Evolutionary conservation across 2,113 vertebrate species (phyloP).

Genomic region (Emydocephalus ijimae): DNA sequence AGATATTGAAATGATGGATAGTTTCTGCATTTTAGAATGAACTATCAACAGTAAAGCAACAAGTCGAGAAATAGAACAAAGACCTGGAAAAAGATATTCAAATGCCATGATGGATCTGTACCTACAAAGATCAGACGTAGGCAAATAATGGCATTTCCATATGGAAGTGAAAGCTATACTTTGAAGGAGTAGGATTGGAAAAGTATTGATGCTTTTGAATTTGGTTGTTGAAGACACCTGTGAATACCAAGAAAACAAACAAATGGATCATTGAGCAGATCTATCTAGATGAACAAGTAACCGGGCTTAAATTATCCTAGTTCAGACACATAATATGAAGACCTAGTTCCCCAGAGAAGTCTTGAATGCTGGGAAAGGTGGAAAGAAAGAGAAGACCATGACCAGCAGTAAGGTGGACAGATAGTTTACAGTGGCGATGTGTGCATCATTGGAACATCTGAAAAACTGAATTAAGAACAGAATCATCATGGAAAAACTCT

Average conservation of each 20-base stretch:
- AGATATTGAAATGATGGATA: not conserved
- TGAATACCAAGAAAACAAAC: not conserved
- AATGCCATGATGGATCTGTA: not conserved
- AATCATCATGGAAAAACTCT: not conserved
- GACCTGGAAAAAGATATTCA: not conserved
- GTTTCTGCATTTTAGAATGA: not conserved
- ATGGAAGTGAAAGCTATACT: not conserved
- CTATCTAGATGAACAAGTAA: not conserved
- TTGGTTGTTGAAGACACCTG: not conserved
- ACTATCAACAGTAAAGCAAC: not conserved
- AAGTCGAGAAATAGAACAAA: not conserved
- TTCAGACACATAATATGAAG: not conserved
- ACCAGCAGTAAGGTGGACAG: not conserved
- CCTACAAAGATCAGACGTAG: not conserved
- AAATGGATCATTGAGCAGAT: not conserved
- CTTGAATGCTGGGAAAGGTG: not conserved
- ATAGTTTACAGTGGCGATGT: not conserved
- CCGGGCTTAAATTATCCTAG: not conserved
- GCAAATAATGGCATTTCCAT: not conserved
- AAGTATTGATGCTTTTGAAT: not conserved
- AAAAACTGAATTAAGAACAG: not conserved
- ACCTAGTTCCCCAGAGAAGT: not conserved
- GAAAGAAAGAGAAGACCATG: not conserved
- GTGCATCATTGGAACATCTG: not conserved
- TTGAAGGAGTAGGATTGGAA: not conserved